Base-by-base conservation (phyloP, 1,140 invertebrate genomes). In the Littorina saxatilis region DNA sequence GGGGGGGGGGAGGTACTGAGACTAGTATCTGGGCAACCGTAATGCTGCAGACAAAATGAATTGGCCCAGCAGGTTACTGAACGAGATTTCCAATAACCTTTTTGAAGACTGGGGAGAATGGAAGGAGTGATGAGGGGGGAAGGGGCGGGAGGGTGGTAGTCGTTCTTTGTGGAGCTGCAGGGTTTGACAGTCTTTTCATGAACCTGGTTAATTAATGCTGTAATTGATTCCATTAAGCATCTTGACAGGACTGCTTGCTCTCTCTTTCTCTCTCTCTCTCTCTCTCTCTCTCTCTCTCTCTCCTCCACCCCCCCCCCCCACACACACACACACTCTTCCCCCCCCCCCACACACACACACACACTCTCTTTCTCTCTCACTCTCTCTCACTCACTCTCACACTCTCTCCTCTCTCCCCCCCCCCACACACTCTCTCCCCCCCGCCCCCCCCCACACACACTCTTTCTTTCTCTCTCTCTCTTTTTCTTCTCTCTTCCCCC, bases 271-370 rank as follows among this genome's bases (percentile, higher is more conserved):
- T 66, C 61, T 32, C 61, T 66, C n/a, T 20, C 5, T 66, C n/a
- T 32, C n/a, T 66, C 61, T 66, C 61, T 32, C 61, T 66, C n/a
- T 20, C 5, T 66, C n/a, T 66, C 61, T 66, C 27, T 66, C 20
- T 23, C 55, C 55, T 58, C 55, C 20, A 5, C 20, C 17, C 27
- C 7, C 55, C 55, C 23, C 55, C 9, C 23, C 55, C 9, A 15
- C 55, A 5, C 55, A 5, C 55, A n/a, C n/a, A n/a, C n/a, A n/a
- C n/a, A n/a, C n/a, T n/a, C n/a, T n/a, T n/a, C n/a, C n/a, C n/a
- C n/a, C 23, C 55, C 9, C 5, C 20, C 27, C 55, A 23, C 9
- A 23, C 55, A 23, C 55, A 23, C 55, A 4, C 55, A 23, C 9
- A 23, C 55, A 5, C 7, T 58, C 17, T 9, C 27, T n/a, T 58